Conservation (phyloP, 2,888 invertebrate species). For the Mylabris sibirica region DNA sequence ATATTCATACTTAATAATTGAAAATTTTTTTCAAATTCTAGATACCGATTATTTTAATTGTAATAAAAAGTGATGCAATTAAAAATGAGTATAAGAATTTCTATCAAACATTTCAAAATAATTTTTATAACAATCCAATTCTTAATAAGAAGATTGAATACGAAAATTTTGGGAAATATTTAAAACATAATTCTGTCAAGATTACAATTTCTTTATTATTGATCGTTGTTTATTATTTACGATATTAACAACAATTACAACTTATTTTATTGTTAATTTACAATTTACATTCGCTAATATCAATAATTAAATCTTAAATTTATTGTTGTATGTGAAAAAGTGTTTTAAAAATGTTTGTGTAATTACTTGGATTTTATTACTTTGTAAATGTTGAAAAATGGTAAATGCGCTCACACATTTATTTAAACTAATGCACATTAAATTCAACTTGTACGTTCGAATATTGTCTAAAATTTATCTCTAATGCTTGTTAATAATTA, state of each 20-base stretch:
- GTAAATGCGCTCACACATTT: too few relatives aligned
- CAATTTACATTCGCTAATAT: background rate
- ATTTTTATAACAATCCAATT: background rate
- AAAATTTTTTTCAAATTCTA: background rate
- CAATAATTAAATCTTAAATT: background rate
- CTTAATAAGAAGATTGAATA: background rate
- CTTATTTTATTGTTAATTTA: constrained; percentile 4
- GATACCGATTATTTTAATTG: background rate
- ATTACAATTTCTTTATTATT: background rate
- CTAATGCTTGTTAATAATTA: too few relatives aligned
- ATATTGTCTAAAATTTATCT: too few relatives aligned
- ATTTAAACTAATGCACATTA: too few relatives aligned
- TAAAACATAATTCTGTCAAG: background rate
- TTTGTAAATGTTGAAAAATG: too few relatives aligned
- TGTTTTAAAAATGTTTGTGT: background rate
- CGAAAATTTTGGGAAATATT: background rate
- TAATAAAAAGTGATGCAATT: background rate
- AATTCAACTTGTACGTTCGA: too few relatives aligned
- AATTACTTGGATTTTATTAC: too few relatives aligned
- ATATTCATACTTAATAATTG: background rate
- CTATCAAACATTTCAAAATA: background rate
- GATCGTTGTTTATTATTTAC: background rate
- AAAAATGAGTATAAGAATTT: background rate
- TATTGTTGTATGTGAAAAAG: too few relatives aligned
- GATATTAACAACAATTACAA: background rate